phyloP scores from a whole-genome alignment of 1,140 invertebrate species.

The Ectropis grisescens region DNA sequence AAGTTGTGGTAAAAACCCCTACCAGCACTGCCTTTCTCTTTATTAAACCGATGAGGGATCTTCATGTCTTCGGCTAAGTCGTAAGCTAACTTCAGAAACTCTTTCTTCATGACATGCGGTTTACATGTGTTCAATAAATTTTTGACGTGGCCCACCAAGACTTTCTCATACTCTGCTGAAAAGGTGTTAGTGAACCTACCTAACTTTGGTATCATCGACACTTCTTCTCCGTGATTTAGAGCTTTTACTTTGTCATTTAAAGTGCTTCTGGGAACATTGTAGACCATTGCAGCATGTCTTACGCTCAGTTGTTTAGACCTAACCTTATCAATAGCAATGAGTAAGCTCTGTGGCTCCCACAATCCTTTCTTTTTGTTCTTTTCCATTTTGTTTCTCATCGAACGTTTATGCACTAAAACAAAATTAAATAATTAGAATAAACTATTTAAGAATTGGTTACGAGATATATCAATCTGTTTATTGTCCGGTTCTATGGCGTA shows the following conservation, averaged over 20 bases:
- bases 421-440: slow-evolving; percentile 15
- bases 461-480: slow-evolving; percentile 12
- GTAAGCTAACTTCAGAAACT: slow-evolving; percentile 13
- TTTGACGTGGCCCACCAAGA: slow-evolving; percentile 19
- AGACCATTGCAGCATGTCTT: slow-evolving; percentile 21
- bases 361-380: slow-evolving; percentile 22
- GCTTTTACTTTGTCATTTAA: slow-evolving; percentile 22
- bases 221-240: slow-evolving; percentile 23
- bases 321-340: slow-evolving; percentile 24
- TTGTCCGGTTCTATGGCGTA: slow-evolving; percentile 13
- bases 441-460: slow-evolving; percentile 8
- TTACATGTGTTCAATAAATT: slow-evolving; percentile 20
- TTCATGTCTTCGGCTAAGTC: slow-evolving; percentile 14
- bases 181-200: slow-evolving; percentile 24
- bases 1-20: slow-evolving; percentile 52
- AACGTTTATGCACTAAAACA: slow-evolving; percentile 15
- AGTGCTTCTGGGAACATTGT: slow-evolving; percentile 32
- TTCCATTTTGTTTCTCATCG: slow-evolving; percentile 15
- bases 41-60: slow-evolving; percentile 16
- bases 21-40: slow-evolving; percentile 25
- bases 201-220: slow-evolving; percentile 16
- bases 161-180: slow-evolving; percentile 18
- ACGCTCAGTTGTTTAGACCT: slow-evolving; percentile 23
- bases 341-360: slow-evolving; percentile 19
- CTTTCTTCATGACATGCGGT: slow-evolving; percentile 14